phyloP scores from a whole-genome alignment of 2,113 vertebrate species.

The Ageneiosus marmoratus region DNA sequence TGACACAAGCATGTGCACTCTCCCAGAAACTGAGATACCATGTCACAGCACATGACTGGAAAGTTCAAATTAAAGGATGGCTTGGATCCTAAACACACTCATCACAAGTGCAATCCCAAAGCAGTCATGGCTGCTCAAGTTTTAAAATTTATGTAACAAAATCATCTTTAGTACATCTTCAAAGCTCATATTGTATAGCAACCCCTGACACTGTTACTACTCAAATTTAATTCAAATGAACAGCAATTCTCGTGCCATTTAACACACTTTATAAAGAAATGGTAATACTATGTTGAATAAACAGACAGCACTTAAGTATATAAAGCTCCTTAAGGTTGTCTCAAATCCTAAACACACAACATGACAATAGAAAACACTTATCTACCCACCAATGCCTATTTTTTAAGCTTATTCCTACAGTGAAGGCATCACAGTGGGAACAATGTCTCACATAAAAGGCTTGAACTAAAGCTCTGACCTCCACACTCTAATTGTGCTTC shows the following conservation, averaged over 20 bases:
- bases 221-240: not conserved
- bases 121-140: not conserved
- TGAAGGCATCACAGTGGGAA: slow-evolving; percentile 50
- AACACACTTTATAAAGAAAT: not conserved
- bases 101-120: not conserved
- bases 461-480: slow-evolving; percentile 35
- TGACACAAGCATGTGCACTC: slow-evolving; percentile 32
- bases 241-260: not conserved
- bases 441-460: slow-evolving; percentile 24
- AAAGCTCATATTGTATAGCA: not conserved
- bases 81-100: slow-evolving; percentile 7
- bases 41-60: not conserved
- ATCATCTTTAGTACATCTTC: not conserved
- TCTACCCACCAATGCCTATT: not conserved
- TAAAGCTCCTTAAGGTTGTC: not conserved
- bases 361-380: not conserved
- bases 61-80: slow-evolving; percentile 19
- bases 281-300: not conserved
- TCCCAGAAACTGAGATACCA: slow-evolving; percentile 31
- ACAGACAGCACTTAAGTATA: not conserved
- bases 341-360: not conserved
- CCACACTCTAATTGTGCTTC: slow-evolving; percentile 42
- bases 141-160: not conserved
- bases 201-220: not conserved
- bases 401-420: not conserved